Base-by-base conservation (phyloP, 2,797 vertebrate species). In the Simalia tracyae region DNA sequence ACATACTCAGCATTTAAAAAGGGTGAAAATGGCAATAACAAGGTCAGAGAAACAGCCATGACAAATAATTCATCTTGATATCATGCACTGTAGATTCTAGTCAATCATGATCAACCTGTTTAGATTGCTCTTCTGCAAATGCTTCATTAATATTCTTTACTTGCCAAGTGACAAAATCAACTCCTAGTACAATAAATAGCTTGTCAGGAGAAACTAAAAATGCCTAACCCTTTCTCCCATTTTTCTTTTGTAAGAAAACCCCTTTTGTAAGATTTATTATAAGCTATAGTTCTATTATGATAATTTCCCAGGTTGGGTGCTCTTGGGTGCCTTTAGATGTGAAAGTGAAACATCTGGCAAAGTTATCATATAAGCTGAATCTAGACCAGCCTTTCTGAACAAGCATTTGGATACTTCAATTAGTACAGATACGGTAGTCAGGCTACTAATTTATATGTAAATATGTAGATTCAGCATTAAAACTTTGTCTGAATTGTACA, bases 71-170 rank as follows among this genome's bases (percentile, higher is more conserved):
- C 89, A 86, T 94, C 93, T 94, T 95, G 68, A 91, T 94, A 95
- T 68, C 36, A 93, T 17, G 60, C 36, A 90, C 92, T 11, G 1
- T 9, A 92, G 57, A 84, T 63, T 92, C 90, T 92, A 94, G 91
- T 92, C 85, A 94, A 90, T 87, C 91, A 92, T 31, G 85, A 92
- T 92, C 91, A 95, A 88, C 42, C 56, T 90, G n/a, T 88, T 94
- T 94, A 94, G 90, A 91, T 31, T 61, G 87, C 3, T 95, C 81
- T 56, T 92, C 60, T 89, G 89, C 50, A 92, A 89, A 31, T 89
- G 50, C 85, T 93, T 95, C 92, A 92, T 96, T 94, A 96, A 94
- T 96, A 96, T 92, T 93, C 92, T 88, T 36, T 9, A 90, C 36
- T 86, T 93, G 84, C 50, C 76, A 94, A 90, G 60, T 95, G 89